These are phyloP conservation scores for Meandrusa payeni DNA, from an alignment of 2,888 invertebrate species.

Conservation along the genomic window DNA sequence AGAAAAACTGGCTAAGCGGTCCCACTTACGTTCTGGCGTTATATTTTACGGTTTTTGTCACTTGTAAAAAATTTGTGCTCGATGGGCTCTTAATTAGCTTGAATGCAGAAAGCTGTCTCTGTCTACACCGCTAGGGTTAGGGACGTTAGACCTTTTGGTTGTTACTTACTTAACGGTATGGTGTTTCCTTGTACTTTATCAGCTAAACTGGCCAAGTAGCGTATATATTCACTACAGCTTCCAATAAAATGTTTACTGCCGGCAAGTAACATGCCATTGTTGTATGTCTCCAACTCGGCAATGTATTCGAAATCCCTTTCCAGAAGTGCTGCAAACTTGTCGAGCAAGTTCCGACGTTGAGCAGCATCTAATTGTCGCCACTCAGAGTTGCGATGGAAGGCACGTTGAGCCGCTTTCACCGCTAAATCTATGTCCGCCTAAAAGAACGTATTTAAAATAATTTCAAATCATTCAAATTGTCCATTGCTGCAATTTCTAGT, in stretches of 20 bases:
- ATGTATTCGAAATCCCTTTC: constrained; percentile 87
- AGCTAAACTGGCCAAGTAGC: constrained; percentile 93
- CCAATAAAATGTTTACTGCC: constrained; percentile 79
- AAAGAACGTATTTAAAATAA: background rate
- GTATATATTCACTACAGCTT: constrained; percentile 69
- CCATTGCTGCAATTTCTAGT: too few relatives aligned
- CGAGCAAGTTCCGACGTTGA: constrained; percentile 85
- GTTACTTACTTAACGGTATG: constrained; percentile 77
- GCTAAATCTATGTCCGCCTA: constrained; percentile 87
- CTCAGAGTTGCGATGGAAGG: constrained; percentile 85
- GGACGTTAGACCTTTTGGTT: too few relatives aligned
- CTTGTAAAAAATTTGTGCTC: too few relatives aligned
- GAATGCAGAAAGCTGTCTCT: too few relatives aligned
- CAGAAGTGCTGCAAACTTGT: constrained; percentile 88
- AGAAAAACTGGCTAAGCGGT: too few relatives aligned
- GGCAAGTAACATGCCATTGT: constrained; percentile 92
- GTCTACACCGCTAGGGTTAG: too few relatives aligned
- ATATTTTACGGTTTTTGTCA: too few relatives aligned
- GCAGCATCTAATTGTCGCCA: constrained; percentile 93
- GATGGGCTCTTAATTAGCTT: too few relatives aligned
- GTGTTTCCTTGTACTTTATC: constrained; percentile 91
- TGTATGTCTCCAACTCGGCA: constrained; percentile 91
- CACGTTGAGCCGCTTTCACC: constrained; percentile 86
- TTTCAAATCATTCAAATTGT: too few relatives aligned
- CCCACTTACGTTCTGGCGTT: too few relatives aligned